phyloP scores from a whole-genome alignment of 2,888 invertebrate species.

The Troides aeacus region DNA sequence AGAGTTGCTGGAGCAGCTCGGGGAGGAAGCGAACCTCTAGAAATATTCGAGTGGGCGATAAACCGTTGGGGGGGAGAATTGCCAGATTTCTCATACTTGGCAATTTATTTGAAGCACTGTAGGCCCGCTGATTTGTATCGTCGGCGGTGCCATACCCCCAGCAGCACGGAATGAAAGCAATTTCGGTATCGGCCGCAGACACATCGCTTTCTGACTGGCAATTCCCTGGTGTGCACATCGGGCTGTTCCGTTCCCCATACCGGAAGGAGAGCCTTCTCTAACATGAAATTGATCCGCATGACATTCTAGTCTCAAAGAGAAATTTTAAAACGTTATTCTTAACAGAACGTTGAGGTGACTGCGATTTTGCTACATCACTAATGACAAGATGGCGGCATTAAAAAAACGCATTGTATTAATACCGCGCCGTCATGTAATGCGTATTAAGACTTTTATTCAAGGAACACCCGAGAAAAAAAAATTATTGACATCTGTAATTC shows the following conservation, averaged over 20 bases:
- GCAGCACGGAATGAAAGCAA: constrained; percentile 57
- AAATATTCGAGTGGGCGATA: constrained; percentile 39
- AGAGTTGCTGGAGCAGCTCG: neutral
- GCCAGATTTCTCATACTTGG: constrained; percentile 63
- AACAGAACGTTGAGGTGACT: neutral
- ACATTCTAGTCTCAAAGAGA: constrained; percentile 30
- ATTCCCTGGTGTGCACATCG: constrained; percentile 25
- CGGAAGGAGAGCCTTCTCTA: constrained; percentile 38
- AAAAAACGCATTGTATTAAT: neutral
- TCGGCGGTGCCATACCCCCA: constrained; percentile 66
- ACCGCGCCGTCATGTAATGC: constrained; percentile 1
- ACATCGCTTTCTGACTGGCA: constrained; percentile 41
- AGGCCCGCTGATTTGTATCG: constrained; percentile 73
- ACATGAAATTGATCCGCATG: constrained; percentile 59
- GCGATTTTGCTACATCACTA: constrained; percentile 2
- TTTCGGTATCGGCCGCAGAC: constrained; percentile 58
- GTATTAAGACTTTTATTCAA: neutral
- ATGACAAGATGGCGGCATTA: constrained; percentile 1
- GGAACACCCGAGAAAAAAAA: neutral
- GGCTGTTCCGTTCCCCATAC: neutral
- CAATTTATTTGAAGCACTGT: constrained; percentile 70
- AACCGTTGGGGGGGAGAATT: constrained; percentile 48
- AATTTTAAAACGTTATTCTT: neutral
- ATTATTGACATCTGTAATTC: neutral
- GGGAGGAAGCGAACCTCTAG: constrained; percentile 27